These are phyloP conservation scores for Tiphia femorata DNA, from an alignment of 2,888 invertebrate genomes.

Conservation along the genomic window DNA sequence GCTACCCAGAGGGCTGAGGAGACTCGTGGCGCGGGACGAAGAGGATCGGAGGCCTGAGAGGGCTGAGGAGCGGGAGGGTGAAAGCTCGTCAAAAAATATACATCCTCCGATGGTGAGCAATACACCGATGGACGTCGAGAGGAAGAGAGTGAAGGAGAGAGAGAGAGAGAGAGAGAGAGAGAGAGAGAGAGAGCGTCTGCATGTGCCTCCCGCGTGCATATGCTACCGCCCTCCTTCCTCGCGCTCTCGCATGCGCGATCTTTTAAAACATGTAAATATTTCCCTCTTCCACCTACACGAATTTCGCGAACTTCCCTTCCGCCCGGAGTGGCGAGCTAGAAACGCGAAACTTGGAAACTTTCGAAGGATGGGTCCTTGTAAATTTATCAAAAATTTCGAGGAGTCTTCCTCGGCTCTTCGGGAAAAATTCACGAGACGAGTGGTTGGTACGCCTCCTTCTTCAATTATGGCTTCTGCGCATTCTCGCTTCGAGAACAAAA, in stretches of 20 bases:
- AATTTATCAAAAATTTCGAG: too few relatives aligned
- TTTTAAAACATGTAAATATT: background rate
- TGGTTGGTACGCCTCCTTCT: too few relatives aligned
- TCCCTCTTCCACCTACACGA: background rate
- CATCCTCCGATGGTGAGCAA: slow-evolving; percentile 37
- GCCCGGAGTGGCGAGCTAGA: background rate
- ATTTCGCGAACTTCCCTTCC: background rate
- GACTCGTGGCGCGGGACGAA: background rate
- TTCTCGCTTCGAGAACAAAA: too few relatives aligned
- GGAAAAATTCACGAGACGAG: too few relatives aligned
- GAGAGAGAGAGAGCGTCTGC: background rate
- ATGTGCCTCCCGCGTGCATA: too few relatives aligned
- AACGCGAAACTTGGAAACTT: too few relatives aligned
- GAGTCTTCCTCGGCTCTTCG: too few relatives aligned
- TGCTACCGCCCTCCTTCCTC: too few relatives aligned
- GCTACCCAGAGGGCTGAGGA: background rate
- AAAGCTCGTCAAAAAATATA: slow-evolving; percentile 52
- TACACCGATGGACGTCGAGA: slow-evolving; percentile 34
- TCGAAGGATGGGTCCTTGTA: too few relatives aligned
- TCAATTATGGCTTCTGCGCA: background rate
- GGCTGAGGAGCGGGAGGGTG: slow-evolving; percentile 10
- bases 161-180: background rate
- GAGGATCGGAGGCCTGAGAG: background rate
- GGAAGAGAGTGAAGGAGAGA: background rate
- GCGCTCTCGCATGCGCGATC: too few relatives aligned